Evolutionary conservation across 2,888 invertebrate species (phyloP), one percentile per base, ranked within the genome.

Genomic region (Dascillus cervinus): DNA sequence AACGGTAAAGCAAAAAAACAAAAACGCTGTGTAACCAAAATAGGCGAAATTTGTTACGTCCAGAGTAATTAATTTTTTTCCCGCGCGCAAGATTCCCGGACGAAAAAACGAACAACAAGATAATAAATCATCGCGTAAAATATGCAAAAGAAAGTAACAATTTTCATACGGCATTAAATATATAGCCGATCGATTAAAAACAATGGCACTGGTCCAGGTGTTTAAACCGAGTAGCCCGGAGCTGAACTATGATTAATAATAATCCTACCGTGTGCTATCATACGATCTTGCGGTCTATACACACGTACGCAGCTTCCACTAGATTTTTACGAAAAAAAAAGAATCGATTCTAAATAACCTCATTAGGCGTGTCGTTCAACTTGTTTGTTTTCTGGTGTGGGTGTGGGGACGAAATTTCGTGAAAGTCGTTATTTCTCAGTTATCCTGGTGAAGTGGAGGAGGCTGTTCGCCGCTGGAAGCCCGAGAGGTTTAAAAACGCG

Each of bases 231-330:
- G 28, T 34, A 32, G 49, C 59, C 48, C 33, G 40, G 26, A 50
- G 55, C 53, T 29, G 34, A 47, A 44, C 44, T 52, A 56, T 60
- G 60, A 60, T 60, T 60, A 60, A 62, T 62, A 56, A 56, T 55
- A 53, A 60, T 56, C 60, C 62, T 62, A 60, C 62, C 55, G 62
- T 61, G 55, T 48, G 52, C 43, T 61, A 60, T 60, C 60, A 48
- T 32, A 34, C 30, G 44, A 51, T 51, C 51, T n/a, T 49, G 35
- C 33, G 39, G 34, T 42, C 43, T 43, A 45, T 46, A 44, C 43
- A 43, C 37, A 40, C 34, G 24, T 31, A 34, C 30, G 28, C 34
- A 34, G 32, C 33, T 27, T 34, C 29, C 21, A 17, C 17, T 6
- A 6, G 17, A n/a, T n/a, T n/a, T n/a, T n/a, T n/a, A n/a, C n/a